phyloP scores from a whole-genome alignment of 2,888 invertebrate species.

The Microchrysa polita region DNA sequence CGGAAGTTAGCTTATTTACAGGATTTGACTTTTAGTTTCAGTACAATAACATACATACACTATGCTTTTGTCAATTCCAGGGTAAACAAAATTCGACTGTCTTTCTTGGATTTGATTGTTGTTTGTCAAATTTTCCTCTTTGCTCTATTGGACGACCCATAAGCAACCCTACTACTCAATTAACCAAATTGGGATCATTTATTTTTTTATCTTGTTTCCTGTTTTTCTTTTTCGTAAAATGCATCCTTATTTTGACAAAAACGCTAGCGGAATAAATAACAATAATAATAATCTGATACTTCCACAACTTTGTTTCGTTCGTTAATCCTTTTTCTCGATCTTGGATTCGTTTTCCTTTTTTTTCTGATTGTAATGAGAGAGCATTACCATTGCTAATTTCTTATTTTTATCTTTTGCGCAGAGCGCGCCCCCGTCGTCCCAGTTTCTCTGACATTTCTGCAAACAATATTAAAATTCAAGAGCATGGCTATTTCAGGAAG shows the following conservation, averaged over 20 bases:
- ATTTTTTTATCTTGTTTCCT: too few species aligned
- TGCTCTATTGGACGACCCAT: too few species aligned
- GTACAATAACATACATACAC: too few species aligned
- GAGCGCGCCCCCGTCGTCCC: background rate
- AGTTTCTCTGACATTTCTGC: background rate
- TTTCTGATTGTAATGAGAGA: conserved; percentile 16
- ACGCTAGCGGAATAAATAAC: conserved; percentile 9
- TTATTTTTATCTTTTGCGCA: background rate
- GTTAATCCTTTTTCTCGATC: background rate
- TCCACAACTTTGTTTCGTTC: background rate
- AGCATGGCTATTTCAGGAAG: background rate
- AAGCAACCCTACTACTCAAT: too few species aligned
- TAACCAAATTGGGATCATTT: too few species aligned
- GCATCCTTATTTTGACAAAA: background rate
- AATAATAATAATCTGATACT: background rate
- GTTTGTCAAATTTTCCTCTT: too few species aligned
- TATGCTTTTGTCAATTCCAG: too few species aligned
- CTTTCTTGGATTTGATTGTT: too few species aligned
- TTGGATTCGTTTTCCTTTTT: too few species aligned
- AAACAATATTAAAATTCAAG: background rate
- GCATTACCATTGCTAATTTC: conserved; percentile 1
- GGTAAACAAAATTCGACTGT: too few species aligned
- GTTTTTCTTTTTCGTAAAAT: background rate
- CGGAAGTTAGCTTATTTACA: too few species aligned
- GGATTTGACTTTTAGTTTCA: too few species aligned